Evolutionary conservation across 2,113 vertebrate genomes (phyloP).

Genomic region (Tachysurus fulvidraco): DNA sequence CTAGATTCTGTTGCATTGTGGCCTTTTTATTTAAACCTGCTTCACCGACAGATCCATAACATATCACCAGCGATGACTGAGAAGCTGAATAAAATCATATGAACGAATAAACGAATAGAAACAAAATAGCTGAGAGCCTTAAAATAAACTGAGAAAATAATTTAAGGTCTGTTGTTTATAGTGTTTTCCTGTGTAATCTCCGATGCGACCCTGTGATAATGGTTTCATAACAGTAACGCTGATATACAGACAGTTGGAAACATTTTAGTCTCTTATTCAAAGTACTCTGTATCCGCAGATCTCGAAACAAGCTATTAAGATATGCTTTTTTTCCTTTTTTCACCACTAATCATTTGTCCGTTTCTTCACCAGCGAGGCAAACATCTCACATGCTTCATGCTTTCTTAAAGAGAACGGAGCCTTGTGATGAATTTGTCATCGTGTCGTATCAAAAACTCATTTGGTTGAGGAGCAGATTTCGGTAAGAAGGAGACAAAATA

Average conservation of each 20-base stretch:
- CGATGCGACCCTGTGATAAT: not conserved
- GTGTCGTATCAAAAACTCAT: constrained; percentile 25
- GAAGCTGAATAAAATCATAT: not conserved
- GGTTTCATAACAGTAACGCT: not conserved
- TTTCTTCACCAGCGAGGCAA: not conserved
- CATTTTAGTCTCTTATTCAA: not conserved
- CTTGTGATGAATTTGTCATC: constrained; percentile 7
- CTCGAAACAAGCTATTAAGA: not conserved
- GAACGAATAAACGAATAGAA: not conserved
- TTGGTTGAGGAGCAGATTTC: constrained; percentile 30
- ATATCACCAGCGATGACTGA: not conserved
- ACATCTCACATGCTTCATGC: not conserved
- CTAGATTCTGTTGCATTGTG: not conserved
- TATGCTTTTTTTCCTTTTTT: not conserved
- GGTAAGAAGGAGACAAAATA: constrained; percentile 33
- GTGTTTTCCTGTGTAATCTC: not conserved
- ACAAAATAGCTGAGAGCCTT: not conserved
- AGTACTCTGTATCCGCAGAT: not conserved
- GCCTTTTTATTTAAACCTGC: not conserved
- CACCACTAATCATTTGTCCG: not conserved
- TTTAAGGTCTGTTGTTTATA: not conserved
- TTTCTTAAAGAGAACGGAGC: not conserved
- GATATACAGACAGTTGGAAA: not conserved
- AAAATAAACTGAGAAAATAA: not conserved
- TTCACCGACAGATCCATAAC: too few relatives aligned